A percentile compares a stretch with the other conserved stretches of the same genome.
These are phyloP conservation scores for Corythoichthys intestinalis DNA, from an alignment of 2,113 vertebrate species.

Conservation along the genomic window DNA sequence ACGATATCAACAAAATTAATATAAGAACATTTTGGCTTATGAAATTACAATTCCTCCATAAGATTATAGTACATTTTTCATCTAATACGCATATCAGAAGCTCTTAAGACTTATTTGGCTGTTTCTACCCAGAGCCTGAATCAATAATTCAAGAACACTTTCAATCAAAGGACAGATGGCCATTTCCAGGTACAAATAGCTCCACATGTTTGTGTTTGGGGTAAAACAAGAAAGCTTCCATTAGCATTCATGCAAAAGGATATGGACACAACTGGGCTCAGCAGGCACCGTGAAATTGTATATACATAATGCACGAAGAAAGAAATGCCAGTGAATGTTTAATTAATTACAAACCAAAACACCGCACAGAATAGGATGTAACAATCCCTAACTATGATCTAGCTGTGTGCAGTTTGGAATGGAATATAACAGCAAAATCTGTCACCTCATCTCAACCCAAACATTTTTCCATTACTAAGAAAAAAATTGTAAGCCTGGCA, in stretches of 20 bases:
- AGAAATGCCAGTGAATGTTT: slow-evolving; percentile 34
- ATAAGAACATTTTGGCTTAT: not conserved
- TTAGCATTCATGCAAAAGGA: slow-evolving; percentile 29
- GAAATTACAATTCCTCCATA: not conserved
- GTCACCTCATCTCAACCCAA: no score
- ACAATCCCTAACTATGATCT: not conserved
- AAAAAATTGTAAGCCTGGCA: not conserved
- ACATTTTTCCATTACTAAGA: not conserved
- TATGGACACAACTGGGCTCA: slow-evolving; percentile 17
- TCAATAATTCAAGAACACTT: slow-evolving; percentile 48
- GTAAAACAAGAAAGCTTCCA: slow-evolving; percentile 6
- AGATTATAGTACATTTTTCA: not conserved
- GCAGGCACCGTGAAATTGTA: slow-evolving; percentile 16
- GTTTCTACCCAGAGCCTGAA: slow-evolving; percentile 22
- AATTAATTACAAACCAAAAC: slow-evolving; percentile 43
- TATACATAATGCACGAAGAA: slow-evolving; percentile 42
- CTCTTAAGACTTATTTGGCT: slow-evolving; percentile 13
- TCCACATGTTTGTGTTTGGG: slow-evolving; percentile 25
- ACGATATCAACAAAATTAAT: not conserved
- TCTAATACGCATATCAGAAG: not conserved
- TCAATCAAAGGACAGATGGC: slow-evolving; percentile 18
- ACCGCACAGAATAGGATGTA: slow-evolving; percentile 6
- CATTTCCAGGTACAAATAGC: slow-evolving; percentile 47
- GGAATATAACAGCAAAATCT: no score
- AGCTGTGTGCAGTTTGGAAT: not conserved